Base-by-base conservation (phyloP, 2,797 vertebrate species). In the Holocentrus rufus region DNA sequence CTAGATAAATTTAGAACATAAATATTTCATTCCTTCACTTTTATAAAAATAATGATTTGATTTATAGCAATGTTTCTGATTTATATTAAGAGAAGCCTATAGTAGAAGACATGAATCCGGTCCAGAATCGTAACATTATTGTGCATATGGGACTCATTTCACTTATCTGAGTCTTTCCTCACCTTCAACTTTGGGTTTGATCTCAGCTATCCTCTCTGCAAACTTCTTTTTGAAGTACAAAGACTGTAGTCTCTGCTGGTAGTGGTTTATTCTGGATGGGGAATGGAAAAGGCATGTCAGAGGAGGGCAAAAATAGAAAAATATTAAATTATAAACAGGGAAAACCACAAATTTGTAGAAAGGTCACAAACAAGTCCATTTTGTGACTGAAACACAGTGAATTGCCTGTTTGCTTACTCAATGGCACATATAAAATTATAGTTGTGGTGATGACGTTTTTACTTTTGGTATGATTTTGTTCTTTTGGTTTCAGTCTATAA, bases 171-270 rank as follows among this genome's bases (percentile, higher is more conserved):
- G 31, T 56, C 9, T 67, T 52, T 25, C 23, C 85, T 34, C 63
- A 97, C 97, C 97, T 95, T 98, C 97, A 69, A 99, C 95, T 93
- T 98, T 99, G 80, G 97, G 97, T 88, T 98, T 99, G 76, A 98
- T 94, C 92, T 99, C 97, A 14, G 96, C 95, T 87, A 99, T 95
- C 82, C 97, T 95, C 91, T 99, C 97, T 15, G 97, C 96, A 94
- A 99, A 99, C 93, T 99, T 99, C 94, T 99, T 99, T 84, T 99
- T 99, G 91, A 99, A 97, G 93, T 99, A 97, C 27, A 99, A 88
- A 0, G 97, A 96, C 79, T 99, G 97, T 58, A 98, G 84, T 85
- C 96, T 93, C 92, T 98, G 97, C 87, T 98, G 97, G 89, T 99
- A 99, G 92, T 99, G 97, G 93, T 96, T 98, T 91, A 99, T 99